Evolutionary conservation across 2,113 vertebrate species (phyloP).

Genomic region (Rhombomys opimus): DNA sequence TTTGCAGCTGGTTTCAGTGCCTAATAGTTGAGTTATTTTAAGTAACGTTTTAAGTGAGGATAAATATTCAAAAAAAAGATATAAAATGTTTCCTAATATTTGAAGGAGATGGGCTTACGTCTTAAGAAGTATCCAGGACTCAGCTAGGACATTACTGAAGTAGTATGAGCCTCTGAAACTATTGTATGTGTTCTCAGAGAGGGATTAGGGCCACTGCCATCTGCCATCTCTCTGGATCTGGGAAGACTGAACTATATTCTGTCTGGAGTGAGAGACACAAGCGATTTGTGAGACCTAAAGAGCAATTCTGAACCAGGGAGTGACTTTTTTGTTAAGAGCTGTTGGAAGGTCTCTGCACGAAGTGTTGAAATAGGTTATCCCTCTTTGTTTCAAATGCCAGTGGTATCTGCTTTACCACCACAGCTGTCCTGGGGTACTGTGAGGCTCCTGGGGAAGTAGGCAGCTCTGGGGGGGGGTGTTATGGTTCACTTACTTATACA

Average conservation of each 20-base stretch:
- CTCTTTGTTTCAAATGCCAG: neutral
- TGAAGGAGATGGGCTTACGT: neutral
- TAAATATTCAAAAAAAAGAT: neutral
- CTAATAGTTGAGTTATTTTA: neutral
- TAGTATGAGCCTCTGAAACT: neutral
- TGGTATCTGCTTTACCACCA: neutral
- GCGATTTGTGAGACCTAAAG: neutral
- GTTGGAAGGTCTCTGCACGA: neutral
- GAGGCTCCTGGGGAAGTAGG: slow-evolving; percentile 34
- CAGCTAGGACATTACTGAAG: neutral
- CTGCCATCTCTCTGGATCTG: neutral
- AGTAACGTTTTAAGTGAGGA: neutral
- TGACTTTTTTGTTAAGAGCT: slow-evolving; percentile 3
- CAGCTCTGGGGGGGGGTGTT: slow-evolving; percentile 26
- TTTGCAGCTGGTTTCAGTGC: neutral
- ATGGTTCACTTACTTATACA: neutral
- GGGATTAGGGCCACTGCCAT: neutral
- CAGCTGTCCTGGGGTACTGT: slow-evolving; percentile 9
- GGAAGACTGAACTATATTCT: neutral
- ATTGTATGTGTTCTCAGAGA: neutral
- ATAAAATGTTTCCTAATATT: neutral
- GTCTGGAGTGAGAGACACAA: neutral
- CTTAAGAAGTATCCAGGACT: neutral
- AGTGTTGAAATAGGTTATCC: neutral
- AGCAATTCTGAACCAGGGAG: neutral